Percentiles rank a stretch among this genome's conserved stretches.
phyloP scores from a whole-genome alignment of 2,888 invertebrate genomes.

The Zeuzera pyrina region DNA sequence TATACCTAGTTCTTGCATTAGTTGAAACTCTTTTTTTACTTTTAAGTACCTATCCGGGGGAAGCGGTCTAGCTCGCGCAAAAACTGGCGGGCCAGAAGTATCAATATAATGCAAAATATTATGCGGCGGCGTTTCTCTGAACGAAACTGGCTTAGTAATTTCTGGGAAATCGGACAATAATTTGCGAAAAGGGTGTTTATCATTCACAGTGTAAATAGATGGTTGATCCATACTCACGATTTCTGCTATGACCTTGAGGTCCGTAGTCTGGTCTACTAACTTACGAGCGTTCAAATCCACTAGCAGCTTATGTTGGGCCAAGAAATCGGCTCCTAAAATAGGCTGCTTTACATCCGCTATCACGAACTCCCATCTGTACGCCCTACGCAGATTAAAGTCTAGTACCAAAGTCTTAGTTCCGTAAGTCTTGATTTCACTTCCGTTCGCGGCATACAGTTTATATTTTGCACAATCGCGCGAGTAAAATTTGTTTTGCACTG shows the following conservation, averaged over 20 bases:
- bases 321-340: background rate
- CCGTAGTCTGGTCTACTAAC: background rate
- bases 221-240: background rate
- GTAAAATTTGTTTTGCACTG: background rate
- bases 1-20: background rate
- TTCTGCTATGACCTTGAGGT: background rate
- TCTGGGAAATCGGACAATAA: background rate
- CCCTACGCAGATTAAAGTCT: background rate
- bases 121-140: background rate
- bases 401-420: background rate
- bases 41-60: too few relatives aligned
- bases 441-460: background rate
- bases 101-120: constrained; percentile 4
- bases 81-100: constrained; percentile 3
- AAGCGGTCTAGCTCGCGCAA: constrained; percentile 1
- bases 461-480: background rate
- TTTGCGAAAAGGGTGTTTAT: background rate
- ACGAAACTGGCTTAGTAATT: background rate
- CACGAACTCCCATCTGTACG: background rate
- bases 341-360: background rate
- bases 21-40: background rate
- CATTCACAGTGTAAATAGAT: background rate
- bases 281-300: background rate
- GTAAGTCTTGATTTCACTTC: background rate
- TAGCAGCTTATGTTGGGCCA: background rate